Evolutionary conservation across 2,797 vertebrate genomes (phyloP), one percentile per base, ranked within the genome.

Genomic region (Okamejei kenojei): DNA sequence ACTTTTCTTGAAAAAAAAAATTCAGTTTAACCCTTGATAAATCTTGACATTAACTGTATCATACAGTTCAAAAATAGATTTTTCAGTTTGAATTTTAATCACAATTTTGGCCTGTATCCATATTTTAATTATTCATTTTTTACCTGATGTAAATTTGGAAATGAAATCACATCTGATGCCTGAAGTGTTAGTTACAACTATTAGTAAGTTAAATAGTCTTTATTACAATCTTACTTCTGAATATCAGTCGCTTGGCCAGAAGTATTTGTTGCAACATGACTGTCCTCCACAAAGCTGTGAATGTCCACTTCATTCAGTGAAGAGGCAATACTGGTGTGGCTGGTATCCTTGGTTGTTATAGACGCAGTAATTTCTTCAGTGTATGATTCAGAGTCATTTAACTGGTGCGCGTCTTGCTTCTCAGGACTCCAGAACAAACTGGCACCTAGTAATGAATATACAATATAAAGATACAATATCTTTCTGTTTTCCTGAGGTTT

Each of bases 371-470:
- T 94, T 76, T 97, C 96, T 93, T 96, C 96, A 93, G 96, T 97
- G 7, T 95, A 97, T 93, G 95, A 93, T 93, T 95, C 95, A 94
- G 94, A 95, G 68, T 96, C 96, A 93, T 96, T 96, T 94, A 96
- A 95, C 79, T 76, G 94, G 26, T 94, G 93, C 0, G 93, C 95
- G 93, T 95, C 94, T 63, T 94, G 95, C 73, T 96, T 95, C 17
- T 94, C 94, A 0, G 96, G 35, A 65, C 96, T 97, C 97, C 98
- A 99, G 94, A 98, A 99, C 93, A 99, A 96, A 95, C 98, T 99
- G 93, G 98, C 97, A 94, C 99, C 99, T 99, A 93, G 58, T n/a
- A 81, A 94, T 94, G 93, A 93, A 93, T 11, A 13, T 58, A 35
- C 1, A 92, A 93, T 58, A 77, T 71, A 86, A 1, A 32, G 74